Percentiles rank a stretch among this genome's conserved stretches.
These are phyloP conservation scores for Amniataba percoides DNA, from an alignment of 2,797 vertebrate species.

Conservation along the genomic window DNA sequence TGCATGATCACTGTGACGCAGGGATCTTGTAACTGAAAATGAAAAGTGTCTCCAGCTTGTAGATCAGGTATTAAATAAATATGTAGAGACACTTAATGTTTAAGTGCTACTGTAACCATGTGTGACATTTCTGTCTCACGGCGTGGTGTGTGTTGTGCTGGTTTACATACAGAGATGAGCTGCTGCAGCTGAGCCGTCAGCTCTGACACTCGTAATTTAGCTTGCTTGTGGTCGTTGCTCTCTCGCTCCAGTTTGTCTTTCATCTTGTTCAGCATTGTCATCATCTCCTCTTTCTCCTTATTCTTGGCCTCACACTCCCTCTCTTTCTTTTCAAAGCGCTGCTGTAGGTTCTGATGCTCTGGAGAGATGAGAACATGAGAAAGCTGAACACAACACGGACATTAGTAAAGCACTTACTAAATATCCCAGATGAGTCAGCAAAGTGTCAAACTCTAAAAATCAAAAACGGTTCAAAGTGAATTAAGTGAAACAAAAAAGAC, in stretches of 20 bases:
- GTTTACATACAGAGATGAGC: conserved; percentile 87
- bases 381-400: too few species aligned
- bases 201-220: conserved; percentile 89
- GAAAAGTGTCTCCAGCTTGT: not conserved
- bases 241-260: conserved; percentile 96
- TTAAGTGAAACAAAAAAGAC: not conserved
- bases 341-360: conserved; percentile 94
- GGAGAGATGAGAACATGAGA: conserved; percentile 38
- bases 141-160: not conserved
- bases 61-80: not conserved
- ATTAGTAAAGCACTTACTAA: not conserved
- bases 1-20: not conserved
- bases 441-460: not conserved
- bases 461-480: not conserved
- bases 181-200: conserved; percentile 90
- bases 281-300: conserved; percentile 97
- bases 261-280: conserved; percentile 95
- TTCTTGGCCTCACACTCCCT: conserved; percentile 94
- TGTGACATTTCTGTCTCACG: not conserved
- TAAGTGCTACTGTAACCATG: not conserved
- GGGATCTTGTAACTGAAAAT: not conserved
- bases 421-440: not conserved
- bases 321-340: conserved; percentile 95
- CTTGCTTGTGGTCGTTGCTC: conserved; percentile 89
- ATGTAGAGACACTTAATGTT: not conserved